Evolutionary conservation across 1,140 invertebrate species (phyloP).

Genomic region (Cecropterus lyciades): DNA sequence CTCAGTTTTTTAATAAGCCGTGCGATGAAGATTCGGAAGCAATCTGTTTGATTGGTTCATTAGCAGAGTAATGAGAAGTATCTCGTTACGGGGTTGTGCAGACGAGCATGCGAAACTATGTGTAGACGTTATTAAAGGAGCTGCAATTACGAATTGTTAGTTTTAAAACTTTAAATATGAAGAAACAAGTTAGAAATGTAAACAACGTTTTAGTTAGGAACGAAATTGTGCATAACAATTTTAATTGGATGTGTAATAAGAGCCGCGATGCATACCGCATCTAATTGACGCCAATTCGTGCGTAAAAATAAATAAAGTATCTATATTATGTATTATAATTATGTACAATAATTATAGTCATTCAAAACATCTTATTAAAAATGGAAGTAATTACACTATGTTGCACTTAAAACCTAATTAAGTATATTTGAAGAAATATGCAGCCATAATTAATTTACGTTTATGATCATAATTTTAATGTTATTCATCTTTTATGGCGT

Average conservation of each 20-base stretch:
- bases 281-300: neutral
- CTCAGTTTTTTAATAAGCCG: slow-evolving; percentile 75
- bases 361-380: too few relatives aligned
- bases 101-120: slow-evolving; percentile 47
- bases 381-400: too few relatives aligned
- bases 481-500: neutral
- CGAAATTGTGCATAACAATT: slow-evolving; percentile 4
- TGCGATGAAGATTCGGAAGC: slow-evolving; percentile 77
- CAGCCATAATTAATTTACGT: too few relatives aligned
- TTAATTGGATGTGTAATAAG: neutral
- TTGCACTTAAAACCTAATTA: too few relatives aligned
- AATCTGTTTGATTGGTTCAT: slow-evolving; percentile 84
- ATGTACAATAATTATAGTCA: too few relatives aligned
- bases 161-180: slow-evolving; percentile 1
- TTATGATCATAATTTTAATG: neutral
- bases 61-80: slow-evolving; percentile 83
- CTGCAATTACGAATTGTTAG: too few relatives aligned
- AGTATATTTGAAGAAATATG: too few relatives aligned
- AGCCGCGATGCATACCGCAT: too few relatives aligned
- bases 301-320: neutral
- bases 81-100: slow-evolving; percentile 51
- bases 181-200: neutral
- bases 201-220: too few relatives aligned
- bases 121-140: too few relatives aligned
- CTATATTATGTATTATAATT: too few relatives aligned